phyloP scores from a whole-genome alignment of 37 sponge, comb jelly and placozoan species.

The Oopsacas minuta region DNA sequence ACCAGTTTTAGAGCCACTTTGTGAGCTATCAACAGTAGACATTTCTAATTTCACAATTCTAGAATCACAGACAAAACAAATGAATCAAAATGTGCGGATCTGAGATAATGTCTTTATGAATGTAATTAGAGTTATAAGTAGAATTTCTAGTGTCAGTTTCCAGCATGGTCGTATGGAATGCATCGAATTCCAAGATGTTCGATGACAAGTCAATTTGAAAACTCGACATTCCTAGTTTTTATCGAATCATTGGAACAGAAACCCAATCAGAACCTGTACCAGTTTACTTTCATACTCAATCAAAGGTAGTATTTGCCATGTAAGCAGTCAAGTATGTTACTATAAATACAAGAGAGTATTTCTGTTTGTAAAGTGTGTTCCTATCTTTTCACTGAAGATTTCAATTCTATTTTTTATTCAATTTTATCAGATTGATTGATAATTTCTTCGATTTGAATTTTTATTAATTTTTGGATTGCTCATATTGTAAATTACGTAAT shows the following conservation, averaged over 20 bases:
- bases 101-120: too few relatives aligned
- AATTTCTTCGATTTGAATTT: not conserved
- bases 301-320: not conserved
- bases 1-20: slow-evolving; percentile 28
- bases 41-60: not conserved
- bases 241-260: not conserved
- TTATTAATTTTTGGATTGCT: not conserved
- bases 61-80: not conserved
- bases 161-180: too few relatives aligned
- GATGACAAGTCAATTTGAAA: too few relatives aligned
- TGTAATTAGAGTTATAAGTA: too few relatives aligned
- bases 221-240: not conserved
- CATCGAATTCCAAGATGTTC: too few relatives aligned
- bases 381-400: too few relatives aligned
- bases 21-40: not conserved
- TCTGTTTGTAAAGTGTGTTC: too few relatives aligned
- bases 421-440: not conserved
- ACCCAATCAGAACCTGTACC: not conserved
- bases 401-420: not conserved
- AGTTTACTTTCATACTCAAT: not conserved
- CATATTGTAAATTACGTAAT: not conserved
- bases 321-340: not conserved
- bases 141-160: too few relatives aligned
- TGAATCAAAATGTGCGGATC: too few relatives aligned
- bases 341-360: not conserved